phyloP scores from a whole-genome alignment of 2,888 invertebrate genomes.

The Acanthosepion esculentum region DNA sequence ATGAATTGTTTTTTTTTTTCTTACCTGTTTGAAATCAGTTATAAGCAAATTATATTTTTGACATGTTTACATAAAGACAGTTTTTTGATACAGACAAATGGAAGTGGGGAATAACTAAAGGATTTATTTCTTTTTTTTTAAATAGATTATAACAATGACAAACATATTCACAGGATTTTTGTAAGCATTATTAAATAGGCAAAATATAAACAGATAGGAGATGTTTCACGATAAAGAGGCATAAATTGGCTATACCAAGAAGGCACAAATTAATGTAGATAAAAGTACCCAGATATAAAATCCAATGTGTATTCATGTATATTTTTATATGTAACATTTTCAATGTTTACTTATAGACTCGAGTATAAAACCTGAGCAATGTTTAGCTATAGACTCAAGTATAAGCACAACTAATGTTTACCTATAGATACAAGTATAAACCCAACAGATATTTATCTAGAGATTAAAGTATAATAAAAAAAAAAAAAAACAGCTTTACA shows the following conservation, averaged over 20 bases:
- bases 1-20: not conserved
- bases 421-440: too few relatives aligned
- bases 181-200: not conserved
- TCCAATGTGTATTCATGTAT: too few relatives aligned
- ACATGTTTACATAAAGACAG: not conserved
- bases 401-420: too few relatives aligned
- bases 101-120: not conserved
- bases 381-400: too few relatives aligned
- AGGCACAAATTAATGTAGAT: not conserved
- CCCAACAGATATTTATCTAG: too few relatives aligned
- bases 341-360: too few relatives aligned
- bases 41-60: not conserved
- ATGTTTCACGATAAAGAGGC: too few relatives aligned
- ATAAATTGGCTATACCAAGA: not conserved
- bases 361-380: too few relatives aligned
- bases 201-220: not conserved
- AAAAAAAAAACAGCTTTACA: too few relatives aligned
- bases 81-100: not conserved
- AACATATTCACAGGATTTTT: not conserved
- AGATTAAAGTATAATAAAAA: too few relatives aligned
- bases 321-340: too few relatives aligned
- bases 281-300: too few relatives aligned
- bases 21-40: not conserved
- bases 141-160: not conserved
- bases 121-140: not conserved